Evolutionary conservation across 2,797 vertebrate genomes (phyloP).

Genomic region (Agapornis canus): DNA sequence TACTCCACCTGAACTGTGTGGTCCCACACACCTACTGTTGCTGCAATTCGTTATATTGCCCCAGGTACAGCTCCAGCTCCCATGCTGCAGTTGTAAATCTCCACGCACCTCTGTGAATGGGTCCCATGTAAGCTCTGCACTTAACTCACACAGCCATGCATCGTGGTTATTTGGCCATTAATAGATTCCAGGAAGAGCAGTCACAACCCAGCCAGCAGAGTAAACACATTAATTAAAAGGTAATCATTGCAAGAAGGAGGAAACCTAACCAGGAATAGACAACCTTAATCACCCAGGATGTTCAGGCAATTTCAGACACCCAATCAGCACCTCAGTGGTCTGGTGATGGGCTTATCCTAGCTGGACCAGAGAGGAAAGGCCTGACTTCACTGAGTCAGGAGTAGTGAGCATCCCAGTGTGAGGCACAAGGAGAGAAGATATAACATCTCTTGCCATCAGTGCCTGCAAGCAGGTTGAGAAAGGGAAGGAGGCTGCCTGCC

Average conservation of each 20-base stretch:
- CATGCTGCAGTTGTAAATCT: not conserved
- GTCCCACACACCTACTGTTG: not conserved
- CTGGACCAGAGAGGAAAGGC: conserved; percentile 17
- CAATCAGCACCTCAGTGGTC: not conserved
- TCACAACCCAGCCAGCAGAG: conserved; percentile 1
- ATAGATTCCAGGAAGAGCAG: conserved; percentile 46
- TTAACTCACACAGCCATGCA: not conserved
- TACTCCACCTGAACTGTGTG: accelerated
- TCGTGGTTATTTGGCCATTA: not conserved
- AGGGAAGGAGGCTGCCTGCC: not conserved
- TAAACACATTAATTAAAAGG: conserved; percentile 53
- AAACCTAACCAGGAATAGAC: conserved; percentile 7
- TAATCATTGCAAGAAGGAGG: not conserved
- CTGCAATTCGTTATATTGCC: not conserved
- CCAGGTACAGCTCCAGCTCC: not conserved
- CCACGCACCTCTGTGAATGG: accelerated
- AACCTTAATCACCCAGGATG: conserved; percentile 47
- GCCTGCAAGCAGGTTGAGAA: not conserved
- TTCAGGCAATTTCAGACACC: not conserved
- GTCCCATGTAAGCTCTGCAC: not conserved
- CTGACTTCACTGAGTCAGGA: not conserved
- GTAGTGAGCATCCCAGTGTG: not conserved
- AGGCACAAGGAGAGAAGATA: not conserved
- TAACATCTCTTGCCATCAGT: not conserved
- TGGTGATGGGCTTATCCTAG: not conserved